Evolutionary conservation across 2,888 invertebrate species (phyloP), one percentile per base, ranked within the genome.

Genomic region (Lysandra coridon): DNA sequence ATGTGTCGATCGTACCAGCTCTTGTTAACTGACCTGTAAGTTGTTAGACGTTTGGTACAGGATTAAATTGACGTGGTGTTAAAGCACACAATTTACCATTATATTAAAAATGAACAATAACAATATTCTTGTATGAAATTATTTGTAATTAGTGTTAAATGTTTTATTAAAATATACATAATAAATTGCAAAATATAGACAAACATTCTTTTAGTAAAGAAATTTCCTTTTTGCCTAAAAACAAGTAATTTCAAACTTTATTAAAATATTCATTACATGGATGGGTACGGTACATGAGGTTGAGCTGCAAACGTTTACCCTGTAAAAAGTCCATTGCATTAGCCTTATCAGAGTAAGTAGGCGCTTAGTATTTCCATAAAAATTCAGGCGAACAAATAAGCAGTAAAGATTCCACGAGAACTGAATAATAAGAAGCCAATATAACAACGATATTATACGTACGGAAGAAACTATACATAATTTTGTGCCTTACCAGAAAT

Each of bases 381-480:
- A 49, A 76, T 76, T 76, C 69, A 76, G 76, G 76, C 14, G 17
- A 33, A 76, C 76, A 33, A 76, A 57, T 76, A 33, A 76, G 76
- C 49, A 57, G 57, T 53, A 57, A 53, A 76, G 6, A 57, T 53
- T 53, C 53, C 44, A 74, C 74, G 44, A 44, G 74, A 10, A 44
- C 40, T 23, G 57, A 76, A 53, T 76, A 76, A 2, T 53, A 53
- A 76, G 53, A 5, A 76, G 49, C 53, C 30, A 76, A 53, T 76
- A 53, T 76, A 76, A 49, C 75, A 75, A 76, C 76, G 6, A 76
- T 57, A 40, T 74, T 57, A 40, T 74, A 23, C 53, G 53, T 57
- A 75, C 49, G 10, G 30, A 79, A 49, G 79, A 75, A 57, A 75
- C 60, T 33, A 75, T 79, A 74, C 75, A 62, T 79, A 74, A 74